Evolutionary conservation across 1,140 invertebrate species (phyloP).

Genomic region (Dermatophagoides farinae): DNA sequence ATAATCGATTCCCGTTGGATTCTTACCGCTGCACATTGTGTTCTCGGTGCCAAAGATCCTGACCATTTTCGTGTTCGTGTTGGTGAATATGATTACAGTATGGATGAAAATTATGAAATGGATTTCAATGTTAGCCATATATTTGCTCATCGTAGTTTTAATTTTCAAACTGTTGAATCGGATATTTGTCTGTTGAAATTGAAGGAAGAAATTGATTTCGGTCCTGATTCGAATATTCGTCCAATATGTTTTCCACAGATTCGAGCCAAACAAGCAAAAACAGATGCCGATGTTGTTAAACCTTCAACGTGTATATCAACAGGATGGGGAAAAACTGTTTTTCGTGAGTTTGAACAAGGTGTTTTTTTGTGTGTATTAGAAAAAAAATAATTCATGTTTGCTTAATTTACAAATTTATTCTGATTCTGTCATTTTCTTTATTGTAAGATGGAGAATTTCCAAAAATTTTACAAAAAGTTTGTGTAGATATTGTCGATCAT

Average conservation of each 20-base stretch:
- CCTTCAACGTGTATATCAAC: background rate
- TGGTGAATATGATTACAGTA: slow-evolving; percentile 2
- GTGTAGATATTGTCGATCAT: background rate
- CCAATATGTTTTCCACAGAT: background rate
- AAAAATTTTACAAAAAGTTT: slow-evolving; percentile 1
- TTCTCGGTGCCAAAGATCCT: background rate
- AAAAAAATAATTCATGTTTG: background rate
- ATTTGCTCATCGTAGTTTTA: background rate
- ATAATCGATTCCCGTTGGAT: slow-evolving; percentile 52
- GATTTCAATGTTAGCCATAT: slow-evolving; percentile 1
- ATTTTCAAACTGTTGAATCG: background rate
- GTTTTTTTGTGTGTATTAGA: too few relatives aligned
- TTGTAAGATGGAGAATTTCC: slow-evolving; percentile 8
- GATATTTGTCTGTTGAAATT: background rate
- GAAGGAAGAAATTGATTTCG: background rate
- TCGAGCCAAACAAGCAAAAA: background rate
- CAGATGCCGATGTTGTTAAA: background rate
- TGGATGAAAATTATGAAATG: background rate
- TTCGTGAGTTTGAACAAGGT: background rate
- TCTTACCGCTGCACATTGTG: slow-evolving; percentile 7
- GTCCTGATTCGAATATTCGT: background rate
- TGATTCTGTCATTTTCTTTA: background rate
- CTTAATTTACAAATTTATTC: background rate
- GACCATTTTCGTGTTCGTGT: background rate
- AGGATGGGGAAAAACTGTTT: background rate